phyloP scores from a whole-genome alignment of 1,140 invertebrate genomes.

The Euura lappo region DNA sequence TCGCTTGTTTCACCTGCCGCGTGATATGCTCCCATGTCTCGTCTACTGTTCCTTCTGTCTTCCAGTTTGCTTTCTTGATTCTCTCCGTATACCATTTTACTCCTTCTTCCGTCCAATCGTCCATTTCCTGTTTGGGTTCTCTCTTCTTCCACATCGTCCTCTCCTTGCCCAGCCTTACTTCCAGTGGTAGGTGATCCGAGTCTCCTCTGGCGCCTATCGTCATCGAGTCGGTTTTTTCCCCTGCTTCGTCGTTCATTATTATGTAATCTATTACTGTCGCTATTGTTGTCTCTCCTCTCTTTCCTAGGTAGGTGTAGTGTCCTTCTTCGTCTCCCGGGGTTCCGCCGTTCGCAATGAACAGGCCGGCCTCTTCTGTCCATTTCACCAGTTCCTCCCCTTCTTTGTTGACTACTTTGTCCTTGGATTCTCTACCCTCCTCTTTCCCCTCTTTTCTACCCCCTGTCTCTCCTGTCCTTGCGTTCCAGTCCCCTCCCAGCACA shows the following conservation, averaged over 20 bases:
- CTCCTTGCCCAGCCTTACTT: not conserved
- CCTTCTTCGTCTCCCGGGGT: slow-evolving; percentile 15
- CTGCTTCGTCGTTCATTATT: slow-evolving; percentile 6
- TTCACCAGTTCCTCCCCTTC: no score
- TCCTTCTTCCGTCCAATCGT: no score
- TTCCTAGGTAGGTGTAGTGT: slow-evolving; percentile 17
- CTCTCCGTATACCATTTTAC: no score
- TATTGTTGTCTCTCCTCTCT: not conserved
- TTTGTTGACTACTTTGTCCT: no score
- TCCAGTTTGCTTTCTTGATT: not conserved
- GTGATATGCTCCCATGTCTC: not conserved
- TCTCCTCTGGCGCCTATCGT: slow-evolving; percentile 15
- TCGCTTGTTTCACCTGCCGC: not conserved
- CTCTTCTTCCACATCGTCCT: not conserved
- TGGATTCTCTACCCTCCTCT: slow-evolving; percentile 8
- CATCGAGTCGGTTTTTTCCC: not conserved
- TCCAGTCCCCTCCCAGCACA: slow-evolving; percentile 8
- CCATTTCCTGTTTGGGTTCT: not conserved
- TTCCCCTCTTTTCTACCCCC: not conserved
- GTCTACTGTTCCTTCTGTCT: not conserved
- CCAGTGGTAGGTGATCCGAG: not conserved
- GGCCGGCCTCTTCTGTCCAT: not conserved
- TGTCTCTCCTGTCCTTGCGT: slow-evolving; percentile 7
- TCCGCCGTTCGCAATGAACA: slow-evolving; percentile 15
- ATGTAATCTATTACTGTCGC: slow-evolving; percentile 13